Percentiles rank a stretch among this genome's conserved stretches.
phyloP scores from a whole-genome alignment of 2,113 vertebrate species.

The Myotis davidii region DNA sequence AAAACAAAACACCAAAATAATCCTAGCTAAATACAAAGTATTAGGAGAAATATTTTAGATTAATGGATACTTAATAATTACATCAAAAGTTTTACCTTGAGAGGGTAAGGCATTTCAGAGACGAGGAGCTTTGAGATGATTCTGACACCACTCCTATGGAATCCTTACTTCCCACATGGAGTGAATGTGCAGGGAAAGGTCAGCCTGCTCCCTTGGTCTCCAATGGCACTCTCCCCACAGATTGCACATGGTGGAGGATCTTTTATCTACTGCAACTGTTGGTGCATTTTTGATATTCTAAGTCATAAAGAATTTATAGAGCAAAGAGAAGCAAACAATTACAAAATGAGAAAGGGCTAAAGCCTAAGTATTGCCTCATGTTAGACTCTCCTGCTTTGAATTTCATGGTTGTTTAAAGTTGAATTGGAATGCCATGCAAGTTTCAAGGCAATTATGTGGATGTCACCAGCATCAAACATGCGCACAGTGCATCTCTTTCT shows the following conservation, averaged over 20 bases:
- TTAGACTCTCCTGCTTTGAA: slow-evolving; percentile 47
- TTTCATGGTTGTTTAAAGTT: slow-evolving; percentile 20
- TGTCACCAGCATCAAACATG: not conserved
- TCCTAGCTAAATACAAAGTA: not conserved
- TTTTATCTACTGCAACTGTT: slow-evolving; percentile 68
- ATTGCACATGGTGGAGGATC: slow-evolving; percentile 31
- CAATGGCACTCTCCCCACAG: not conserved
- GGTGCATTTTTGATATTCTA: slow-evolving; percentile 69
- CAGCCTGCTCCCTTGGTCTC: slow-evolving; percentile 37
- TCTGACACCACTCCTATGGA: not conserved
- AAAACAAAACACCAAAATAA: not conserved
- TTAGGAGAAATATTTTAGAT: not conserved
- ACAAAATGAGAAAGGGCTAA: slow-evolving; percentile 41
- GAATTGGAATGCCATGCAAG: slow-evolving; percentile 42
- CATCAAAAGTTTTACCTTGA: slow-evolving; percentile 24
- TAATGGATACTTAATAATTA: not conserved
- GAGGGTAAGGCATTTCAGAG: not conserved
- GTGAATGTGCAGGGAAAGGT: slow-evolving; percentile 57
- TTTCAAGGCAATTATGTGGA: slow-evolving; percentile 52
- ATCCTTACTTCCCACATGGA: not conserved
- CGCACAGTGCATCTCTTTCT: not conserved
- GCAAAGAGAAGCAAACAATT: slow-evolving; percentile 66
- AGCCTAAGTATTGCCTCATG: not conserved
- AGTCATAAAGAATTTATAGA: slow-evolving; percentile 78
- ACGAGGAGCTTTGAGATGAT: not conserved